These are phyloP conservation scores for Pemphredon lugubris DNA, from an alignment of 2,888 invertebrate genomes.

Conservation along the genomic window DNA sequence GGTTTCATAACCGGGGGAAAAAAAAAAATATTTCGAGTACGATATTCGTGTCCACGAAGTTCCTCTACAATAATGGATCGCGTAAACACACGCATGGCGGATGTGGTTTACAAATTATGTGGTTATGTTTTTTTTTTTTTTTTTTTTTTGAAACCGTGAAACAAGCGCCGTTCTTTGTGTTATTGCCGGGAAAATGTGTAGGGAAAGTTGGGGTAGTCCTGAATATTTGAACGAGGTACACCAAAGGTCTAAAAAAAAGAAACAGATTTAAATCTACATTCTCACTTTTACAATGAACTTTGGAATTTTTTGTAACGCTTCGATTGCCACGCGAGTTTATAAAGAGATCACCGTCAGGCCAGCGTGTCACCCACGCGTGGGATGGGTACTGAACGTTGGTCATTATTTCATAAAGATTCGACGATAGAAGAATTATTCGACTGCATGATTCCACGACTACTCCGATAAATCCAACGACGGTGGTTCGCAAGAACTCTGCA, in stretches of 20 bases:
- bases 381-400: too few species aligned
- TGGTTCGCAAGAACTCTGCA: not conserved
- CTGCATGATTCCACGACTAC: not conserved
- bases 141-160: not conserved
- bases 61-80: constrained; percentile 1
- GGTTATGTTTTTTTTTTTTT: constrained; percentile 2
- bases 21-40: constrained; percentile 6
- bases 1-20: constrained; percentile 15
- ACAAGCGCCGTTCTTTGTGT: not conserved
- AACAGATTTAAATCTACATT: too few species aligned
- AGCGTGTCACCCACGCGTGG: too few species aligned
- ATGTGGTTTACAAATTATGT: constrained; percentile 17
- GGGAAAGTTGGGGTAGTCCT: too few species aligned
- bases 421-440: too few species aligned
- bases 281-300: not conserved
- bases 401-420: too few species aligned
- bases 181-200: not conserved
- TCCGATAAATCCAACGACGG: not conserved
- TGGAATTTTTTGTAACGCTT: too few species aligned
- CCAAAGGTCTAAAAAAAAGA: not conserved
- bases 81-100: constrained; percentile 1
- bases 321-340: too few species aligned
- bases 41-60: not conserved
- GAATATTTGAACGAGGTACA: too few species aligned
- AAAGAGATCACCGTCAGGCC: too few species aligned